Evolutionary conservation across 2,888 invertebrate genomes (phyloP), one percentile per base, ranked within the genome.

Genomic region (Drosophila koepferae): DNA sequence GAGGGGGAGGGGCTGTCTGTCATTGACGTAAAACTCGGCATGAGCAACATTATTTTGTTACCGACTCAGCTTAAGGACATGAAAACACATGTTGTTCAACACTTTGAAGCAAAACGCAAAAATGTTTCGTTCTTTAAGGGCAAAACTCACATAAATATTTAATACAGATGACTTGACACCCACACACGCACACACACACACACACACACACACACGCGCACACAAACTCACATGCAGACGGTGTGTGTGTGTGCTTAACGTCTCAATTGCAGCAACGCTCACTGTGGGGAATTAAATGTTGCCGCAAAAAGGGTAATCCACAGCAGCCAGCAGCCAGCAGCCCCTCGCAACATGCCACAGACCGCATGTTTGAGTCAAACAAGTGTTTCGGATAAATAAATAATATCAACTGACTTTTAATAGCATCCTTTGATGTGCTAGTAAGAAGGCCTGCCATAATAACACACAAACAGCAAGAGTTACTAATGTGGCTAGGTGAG

Each of bases 31-130:
- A 65, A 74, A 65, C 72, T 66, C 79, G 75, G 81, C 78, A 63
- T 54, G 75, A 70, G 73, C 63, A 65, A 67, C 75, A 75, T 84
- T 66, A 84, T 84, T 78, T 81, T 66, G 81, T 61, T 78, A 78
- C 79, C 61, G 68, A 78, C 58, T 28, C 67, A 61, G 54, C 69
- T 83, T 74, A 68, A 77, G 72, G 75, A 78, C 81, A 81, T 70
- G 81, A 75, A 81, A 81, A 83, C 81, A 83, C 72, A 77, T 81
- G 78, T 75, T 72, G 64, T 63, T 54, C 60, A 66, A 80, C 80
- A 82, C 69, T 64, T 72, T 75, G 38, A 55, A 54, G 56, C 53
- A 63, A 72, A 74, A 49, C 62, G 67, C 48, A 66, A 65, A 64
- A 71, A 55, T 70, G 51, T 58, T 64, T 36, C 36, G 28, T 55